Conservation (phyloP, 2,797 vertebrate genomes). For the Girardinus metallicus region DNA sequence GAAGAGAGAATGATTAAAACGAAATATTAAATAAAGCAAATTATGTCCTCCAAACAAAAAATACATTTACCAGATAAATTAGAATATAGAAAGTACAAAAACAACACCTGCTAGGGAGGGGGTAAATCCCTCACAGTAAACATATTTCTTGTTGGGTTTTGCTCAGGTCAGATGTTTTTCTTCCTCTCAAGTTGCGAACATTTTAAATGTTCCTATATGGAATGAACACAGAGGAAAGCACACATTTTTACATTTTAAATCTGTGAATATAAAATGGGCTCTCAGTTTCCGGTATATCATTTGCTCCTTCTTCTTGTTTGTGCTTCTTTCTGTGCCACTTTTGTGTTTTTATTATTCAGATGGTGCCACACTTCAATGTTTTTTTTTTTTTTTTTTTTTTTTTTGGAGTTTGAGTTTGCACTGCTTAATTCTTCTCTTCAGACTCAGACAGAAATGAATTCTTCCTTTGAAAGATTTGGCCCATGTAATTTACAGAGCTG, state of each 20-base stretch:
- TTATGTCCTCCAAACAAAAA: no score
- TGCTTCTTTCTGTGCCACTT: neutral
- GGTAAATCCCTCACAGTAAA: no score
- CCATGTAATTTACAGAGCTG: conserved; percentile 6
- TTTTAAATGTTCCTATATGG: neutral
- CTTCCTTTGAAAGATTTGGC: conserved; percentile 11
- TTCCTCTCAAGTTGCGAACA: neutral
- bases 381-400: neutral
- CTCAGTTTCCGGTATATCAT: neutral
- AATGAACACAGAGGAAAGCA: neutral
- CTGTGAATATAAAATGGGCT: neutral
- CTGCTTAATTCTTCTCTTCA: neutral
- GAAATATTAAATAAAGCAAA: no score
- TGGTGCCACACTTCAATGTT: neutral
- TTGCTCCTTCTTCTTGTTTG: neutral
- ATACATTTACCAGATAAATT: no score
- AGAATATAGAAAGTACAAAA: no score
- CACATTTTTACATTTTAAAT: neutral
- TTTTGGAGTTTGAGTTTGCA: neutral
- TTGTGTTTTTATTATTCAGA: neutral
- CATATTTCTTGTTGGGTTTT: neutral
- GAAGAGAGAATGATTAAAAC: no score
- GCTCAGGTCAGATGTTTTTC: neutral
- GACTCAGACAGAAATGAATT: neutral
- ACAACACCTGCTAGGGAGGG: no score